Percentiles rank a stretch among this genome's conserved stretches.
phyloP scores from a whole-genome alignment of 2,797 vertebrate species.

The Pteropus rufus region DNA sequence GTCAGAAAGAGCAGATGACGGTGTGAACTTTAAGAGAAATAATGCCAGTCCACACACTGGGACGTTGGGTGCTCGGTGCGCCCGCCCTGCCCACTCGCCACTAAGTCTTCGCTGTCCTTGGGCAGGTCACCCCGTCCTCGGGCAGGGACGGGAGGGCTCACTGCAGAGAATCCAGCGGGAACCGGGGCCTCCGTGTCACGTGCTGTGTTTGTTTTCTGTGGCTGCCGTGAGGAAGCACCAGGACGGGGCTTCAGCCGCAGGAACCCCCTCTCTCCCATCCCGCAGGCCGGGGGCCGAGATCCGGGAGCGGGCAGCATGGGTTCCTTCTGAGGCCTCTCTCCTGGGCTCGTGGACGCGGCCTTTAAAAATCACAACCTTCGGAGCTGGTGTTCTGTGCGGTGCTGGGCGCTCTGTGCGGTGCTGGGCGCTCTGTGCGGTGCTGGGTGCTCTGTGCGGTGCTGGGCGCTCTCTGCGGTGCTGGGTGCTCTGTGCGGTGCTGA shows the following conservation, averaged over 20 bases:
- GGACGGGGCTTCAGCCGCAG: neutral
- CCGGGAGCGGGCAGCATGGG: neutral
- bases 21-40: no score
- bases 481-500: neutral
- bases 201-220: no score
- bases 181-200: rapidly evolving
- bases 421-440: neutral
- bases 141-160: no score
- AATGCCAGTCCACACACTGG: no score
- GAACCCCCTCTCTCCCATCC: no score
- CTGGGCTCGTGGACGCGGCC: neutral
- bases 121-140: no score
- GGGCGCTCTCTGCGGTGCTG: neutral
- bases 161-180: no score
- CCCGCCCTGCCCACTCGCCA: no score
- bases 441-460: neutral
- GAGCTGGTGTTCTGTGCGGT: no score
- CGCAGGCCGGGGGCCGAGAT: neutral
- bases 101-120: rapidly evolving
- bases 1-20: no score
- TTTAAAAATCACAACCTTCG: neutral
- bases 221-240: neutral
- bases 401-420: neutral
- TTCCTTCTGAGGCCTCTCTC: no score
- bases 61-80: no score